Percentiles rank a stretch among this genome's conserved stretches.
phyloP scores from a whole-genome alignment of 2,113 vertebrate genomes.

The Neotragus moschatus region DNA sequence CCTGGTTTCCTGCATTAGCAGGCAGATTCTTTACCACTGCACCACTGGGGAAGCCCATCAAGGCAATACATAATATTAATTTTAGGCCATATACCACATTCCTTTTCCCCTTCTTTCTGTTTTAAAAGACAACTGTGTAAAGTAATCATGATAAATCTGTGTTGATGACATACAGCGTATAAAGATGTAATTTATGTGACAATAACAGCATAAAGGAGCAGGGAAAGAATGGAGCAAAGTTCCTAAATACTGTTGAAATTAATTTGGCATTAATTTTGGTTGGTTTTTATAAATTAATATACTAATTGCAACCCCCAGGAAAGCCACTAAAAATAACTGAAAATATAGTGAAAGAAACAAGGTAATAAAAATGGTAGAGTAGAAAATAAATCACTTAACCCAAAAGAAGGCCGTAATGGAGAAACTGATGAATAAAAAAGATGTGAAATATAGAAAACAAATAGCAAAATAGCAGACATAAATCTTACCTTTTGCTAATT shows the following conservation, averaged over 20 bases:
- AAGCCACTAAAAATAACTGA: slow-evolving; percentile 22
- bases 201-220: neutral
- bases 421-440: neutral
- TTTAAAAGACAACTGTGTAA: slow-evolving; percentile 37
- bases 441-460: neutral
- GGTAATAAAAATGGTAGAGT: neutral
- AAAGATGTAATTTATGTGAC: neutral
- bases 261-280: slow-evolving; percentile 8
- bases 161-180: neutral
- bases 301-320: neutral
- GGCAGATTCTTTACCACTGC: neutral
- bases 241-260: neutral
- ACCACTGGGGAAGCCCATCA: neutral
- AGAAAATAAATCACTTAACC: slow-evolving; percentile 4
- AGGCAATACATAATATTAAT: neutral
- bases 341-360: slow-evolving; percentile 1
- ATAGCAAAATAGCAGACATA: neutral
- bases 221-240: neutral
- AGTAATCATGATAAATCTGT: neutral
- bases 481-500: slow-evolving; percentile 24
- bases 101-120: neutral
- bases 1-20: neutral
- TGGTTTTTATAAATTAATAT: neutral
- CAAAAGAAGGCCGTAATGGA: neutral
- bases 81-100: neutral